Conservation (phyloP, 2,113 vertebrate genomes). For the Seriola dumerili region DNA sequence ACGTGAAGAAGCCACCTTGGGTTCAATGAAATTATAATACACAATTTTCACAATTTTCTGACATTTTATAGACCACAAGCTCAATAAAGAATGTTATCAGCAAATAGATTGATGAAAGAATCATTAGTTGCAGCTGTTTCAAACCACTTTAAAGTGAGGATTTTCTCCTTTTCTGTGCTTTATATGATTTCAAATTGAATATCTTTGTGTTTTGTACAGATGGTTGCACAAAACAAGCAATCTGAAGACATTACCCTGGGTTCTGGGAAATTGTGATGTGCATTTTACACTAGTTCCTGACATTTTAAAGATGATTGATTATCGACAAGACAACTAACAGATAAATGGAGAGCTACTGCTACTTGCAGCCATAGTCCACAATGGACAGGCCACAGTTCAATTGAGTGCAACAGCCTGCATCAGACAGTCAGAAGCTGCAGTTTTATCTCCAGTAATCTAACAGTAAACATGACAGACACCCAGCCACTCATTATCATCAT, state of each 20-base stretch:
- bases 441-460: constrained; percentile 15
- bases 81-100: not conserved
- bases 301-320: not conserved
- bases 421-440: constrained; percentile 23
- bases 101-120: not conserved
- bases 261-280: not conserved
- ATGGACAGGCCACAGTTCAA: not conserved
- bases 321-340: not conserved
- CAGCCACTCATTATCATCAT: not conserved
- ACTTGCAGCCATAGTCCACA: not conserved
- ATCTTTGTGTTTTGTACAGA: not conserved
- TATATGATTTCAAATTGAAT: not conserved
- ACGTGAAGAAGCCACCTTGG: no score
- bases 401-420: not conserved
- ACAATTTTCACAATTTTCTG: no score
- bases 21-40: not conserved
- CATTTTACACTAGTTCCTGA: not conserved
- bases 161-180: not conserved
- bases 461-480: constrained; percentile 26
- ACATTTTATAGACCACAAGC: not conserved
- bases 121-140: not conserved
- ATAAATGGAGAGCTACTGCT: not conserved
- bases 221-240: not conserved
- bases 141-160: not conserved
- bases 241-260: not conserved